Conservation (phyloP, 2,888 invertebrate species). For the Perizoma affinitatum region DNA sequence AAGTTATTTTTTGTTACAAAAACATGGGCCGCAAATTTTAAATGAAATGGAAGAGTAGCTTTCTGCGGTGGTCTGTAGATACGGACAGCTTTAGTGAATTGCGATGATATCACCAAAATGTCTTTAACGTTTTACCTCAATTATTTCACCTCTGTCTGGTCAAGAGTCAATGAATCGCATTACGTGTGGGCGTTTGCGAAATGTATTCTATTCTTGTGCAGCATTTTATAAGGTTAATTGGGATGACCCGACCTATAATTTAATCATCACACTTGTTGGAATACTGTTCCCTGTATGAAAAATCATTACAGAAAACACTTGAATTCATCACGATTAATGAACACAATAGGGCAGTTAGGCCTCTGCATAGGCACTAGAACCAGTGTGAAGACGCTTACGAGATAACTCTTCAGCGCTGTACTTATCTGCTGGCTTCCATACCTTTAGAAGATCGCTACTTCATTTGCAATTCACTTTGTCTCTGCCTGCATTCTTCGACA, state of each 20-base stretch:
- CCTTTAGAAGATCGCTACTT: too few species aligned
- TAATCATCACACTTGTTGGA: constrained; percentile 26
- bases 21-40: neutral
- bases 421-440: too few species aligned
- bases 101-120: neutral
- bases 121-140: neutral
- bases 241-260: constrained; percentile 28
- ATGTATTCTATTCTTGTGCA: constrained; percentile 29
- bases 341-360: too few species aligned
- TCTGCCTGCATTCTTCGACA: too few species aligned
- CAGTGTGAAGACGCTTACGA: too few species aligned
- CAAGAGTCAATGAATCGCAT: constrained; percentile 27
- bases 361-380: too few species aligned
- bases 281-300: constrained; percentile 21
- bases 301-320: too few species aligned
- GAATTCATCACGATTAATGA: too few species aligned
- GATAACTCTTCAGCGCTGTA: too few species aligned
- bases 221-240: constrained; percentile 39
- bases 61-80: too few species aligned
- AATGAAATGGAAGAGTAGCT: too few species aligned
- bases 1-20: neutral
- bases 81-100: neutral
- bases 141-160: constrained; percentile 11
- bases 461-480: too few species aligned
- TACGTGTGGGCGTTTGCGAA: constrained; percentile 36